Evolutionary conservation across 2,797 vertebrate genomes (phyloP), one percentile per base, ranked within the genome.

Genomic region (Rhinella marina): DNA sequence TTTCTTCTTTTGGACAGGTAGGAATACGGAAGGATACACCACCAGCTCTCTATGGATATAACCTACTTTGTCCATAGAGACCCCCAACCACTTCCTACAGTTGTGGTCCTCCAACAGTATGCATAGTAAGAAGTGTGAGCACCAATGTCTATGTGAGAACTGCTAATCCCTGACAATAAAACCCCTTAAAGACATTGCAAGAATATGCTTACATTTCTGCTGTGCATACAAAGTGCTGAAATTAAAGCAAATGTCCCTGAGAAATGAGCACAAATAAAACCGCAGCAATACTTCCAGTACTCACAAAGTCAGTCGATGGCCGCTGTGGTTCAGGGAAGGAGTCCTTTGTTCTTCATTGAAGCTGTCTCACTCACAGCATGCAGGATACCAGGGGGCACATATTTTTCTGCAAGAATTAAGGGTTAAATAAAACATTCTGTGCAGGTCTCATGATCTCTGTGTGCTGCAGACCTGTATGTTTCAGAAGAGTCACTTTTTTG

Each of bases 281-380:
- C 19, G 81, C 41, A 75, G 68, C 23, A 29, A 29, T n/a, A 7
- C 50, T 32, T 29, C 7, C 7, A 54, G 52, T 86, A 87, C 86
- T 87, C 48, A 87, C 86, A 83, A 25, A 54, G 68, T 9, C 72
- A 11, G 72, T 6, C 54, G 61, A 64, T 21, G 56, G 41, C 50
- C 57, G 27, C 25, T 21, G 19, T 19, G 54, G 16, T 13, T 72
- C 82, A 78, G 16, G 76, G 41, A n/a, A 56, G 12, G 66, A 64
- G 32, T 75, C 57, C 87, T 88, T 88, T 81, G 87, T 88, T 86
- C 83, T 66, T 32, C 11, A 59, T 59, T 52, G 41, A 23, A 32
- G 14, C 7, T 21, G 75, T 57, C 54, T 56, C 61, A 57, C 41
- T 32, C 29, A 17, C 62, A 61, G 27, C 16, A 77, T 32, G 56